These are phyloP conservation scores for Brachyhypopomus gauderio DNA, from an alignment of 2,113 vertebrate species.

Conservation along the genomic window DNA sequence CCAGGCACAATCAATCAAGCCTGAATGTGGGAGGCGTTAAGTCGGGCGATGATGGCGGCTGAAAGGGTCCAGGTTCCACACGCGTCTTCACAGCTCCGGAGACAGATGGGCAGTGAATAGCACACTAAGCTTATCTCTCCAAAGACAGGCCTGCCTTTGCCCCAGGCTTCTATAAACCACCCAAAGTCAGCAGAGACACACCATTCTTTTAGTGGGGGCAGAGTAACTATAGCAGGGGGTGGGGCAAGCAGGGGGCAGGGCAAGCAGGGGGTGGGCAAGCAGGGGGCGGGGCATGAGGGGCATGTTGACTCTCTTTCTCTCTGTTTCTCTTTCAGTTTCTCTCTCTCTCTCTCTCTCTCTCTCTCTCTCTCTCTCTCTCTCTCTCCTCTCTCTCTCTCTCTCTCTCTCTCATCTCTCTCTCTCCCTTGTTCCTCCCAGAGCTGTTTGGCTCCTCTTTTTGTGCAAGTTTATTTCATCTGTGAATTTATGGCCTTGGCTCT, in stretches of 20 bases:
- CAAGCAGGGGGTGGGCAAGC: not conserved
- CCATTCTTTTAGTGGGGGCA: conserved; percentile 42
- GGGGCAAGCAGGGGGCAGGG: conserved; percentile 5
- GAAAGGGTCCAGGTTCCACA: conserved; percentile 26
- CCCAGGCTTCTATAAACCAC: conserved; percentile 54
- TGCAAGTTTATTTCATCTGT: conserved; percentile 39
- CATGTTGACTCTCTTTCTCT: not conserved
- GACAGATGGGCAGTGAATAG: conserved; percentile 45
- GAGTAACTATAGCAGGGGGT: not conserved
- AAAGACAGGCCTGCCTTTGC: conserved; percentile 46
- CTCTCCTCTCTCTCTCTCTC: too few species aligned
- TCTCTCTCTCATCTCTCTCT: not conserved
- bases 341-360: too few species aligned
- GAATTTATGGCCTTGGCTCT: conserved; percentile 39
- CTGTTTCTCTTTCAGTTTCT: not conserved
- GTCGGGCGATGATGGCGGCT: conserved; percentile 46
- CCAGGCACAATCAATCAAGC: conserved; percentile 55
- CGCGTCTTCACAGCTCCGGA: conserved; percentile 19
- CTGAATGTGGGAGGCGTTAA: conserved; percentile 52
- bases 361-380: too few species aligned
- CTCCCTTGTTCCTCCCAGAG: conserved; percentile 8
- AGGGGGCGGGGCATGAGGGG: conserved; percentile 1
- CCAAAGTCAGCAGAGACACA: conserved; percentile 50
- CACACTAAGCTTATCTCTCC: conserved; percentile 52
- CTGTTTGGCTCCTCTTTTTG: conserved; percentile 13